These are phyloP conservation scores for Xiphias gladius DNA, from an alignment of 2,113 vertebrate species.

Conservation along the genomic window DNA sequence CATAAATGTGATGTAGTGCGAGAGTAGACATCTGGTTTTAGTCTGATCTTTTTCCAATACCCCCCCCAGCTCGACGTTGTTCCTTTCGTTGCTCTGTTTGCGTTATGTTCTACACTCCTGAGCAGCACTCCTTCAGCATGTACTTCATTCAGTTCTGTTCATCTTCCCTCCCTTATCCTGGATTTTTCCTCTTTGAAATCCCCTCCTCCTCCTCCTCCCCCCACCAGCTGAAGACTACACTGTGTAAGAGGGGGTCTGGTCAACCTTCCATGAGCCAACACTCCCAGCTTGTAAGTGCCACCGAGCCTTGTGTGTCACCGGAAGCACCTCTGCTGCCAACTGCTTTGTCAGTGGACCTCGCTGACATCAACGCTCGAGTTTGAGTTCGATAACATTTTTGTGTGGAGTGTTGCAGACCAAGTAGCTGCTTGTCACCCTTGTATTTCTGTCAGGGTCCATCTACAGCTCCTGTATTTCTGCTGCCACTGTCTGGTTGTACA, in stretches of 20 bases:
- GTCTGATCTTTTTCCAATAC: not conserved
- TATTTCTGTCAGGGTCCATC: not conserved
- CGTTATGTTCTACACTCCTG: not conserved
- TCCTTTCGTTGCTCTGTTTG: not conserved
- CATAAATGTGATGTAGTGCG: not conserved
- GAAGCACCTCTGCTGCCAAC: conserved; percentile 5
- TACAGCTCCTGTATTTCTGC: conserved; percentile 6
- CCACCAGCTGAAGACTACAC: conserved; percentile 74
- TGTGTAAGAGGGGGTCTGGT: conserved; percentile 67
- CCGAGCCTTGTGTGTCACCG: conserved; percentile 49
- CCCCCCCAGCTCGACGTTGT: not conserved
- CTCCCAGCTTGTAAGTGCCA: conserved; percentile 73
- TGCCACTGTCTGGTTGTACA: not conserved
- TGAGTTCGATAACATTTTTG: not conserved
- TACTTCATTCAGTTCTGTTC: conserved; percentile 29
- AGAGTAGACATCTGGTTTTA: not conserved
- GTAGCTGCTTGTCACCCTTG: not conserved
- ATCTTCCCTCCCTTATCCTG: conserved; percentile 5
- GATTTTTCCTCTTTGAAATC: not conserved
- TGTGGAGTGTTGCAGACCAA: conserved; percentile 23
- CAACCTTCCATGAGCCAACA: conserved; percentile 56
- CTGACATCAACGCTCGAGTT: conserved; percentile 17
- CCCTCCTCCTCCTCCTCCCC: not conserved
- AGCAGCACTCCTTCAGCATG: not conserved
- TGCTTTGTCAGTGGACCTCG: not conserved